Conservation (phyloP, 1,140 invertebrate genomes). For the Globodera rostochiensis region DNA sequence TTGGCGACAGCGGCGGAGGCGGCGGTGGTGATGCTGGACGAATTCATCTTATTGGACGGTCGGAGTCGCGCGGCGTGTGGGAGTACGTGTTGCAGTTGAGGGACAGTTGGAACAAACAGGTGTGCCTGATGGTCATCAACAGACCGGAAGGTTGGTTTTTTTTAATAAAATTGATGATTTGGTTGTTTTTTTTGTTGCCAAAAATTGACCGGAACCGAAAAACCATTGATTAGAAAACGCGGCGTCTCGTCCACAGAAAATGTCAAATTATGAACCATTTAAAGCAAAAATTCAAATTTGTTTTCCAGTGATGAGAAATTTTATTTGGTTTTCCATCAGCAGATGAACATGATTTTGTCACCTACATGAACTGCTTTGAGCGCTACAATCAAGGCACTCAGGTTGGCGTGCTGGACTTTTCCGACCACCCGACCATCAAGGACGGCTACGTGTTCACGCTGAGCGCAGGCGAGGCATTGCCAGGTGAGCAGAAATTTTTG, state of each 20-base stretch:
- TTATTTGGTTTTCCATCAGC: background rate
- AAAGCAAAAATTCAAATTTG: background rate
- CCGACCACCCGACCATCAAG: constrained; percentile 8
- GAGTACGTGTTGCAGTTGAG: constrained; percentile 4
- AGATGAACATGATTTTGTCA: constrained; percentile 1
- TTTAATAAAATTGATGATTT: background rate
- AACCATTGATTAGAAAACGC: background rate
- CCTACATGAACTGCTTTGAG: constrained; percentile 4
- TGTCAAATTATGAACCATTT: background rate
- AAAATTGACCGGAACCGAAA: background rate
- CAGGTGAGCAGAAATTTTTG: constrained; percentile 2
- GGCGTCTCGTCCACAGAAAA: too few relatives aligned
- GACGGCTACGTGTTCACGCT: constrained; percentile 29
- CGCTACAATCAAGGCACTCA: constrained; percentile 4
- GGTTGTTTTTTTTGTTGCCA: background rate
- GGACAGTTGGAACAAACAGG: constrained; percentile 19
- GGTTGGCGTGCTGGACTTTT: constrained; percentile 19
- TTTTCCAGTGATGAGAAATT: background rate
- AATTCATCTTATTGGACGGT: constrained; percentile 6
- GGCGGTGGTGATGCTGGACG: background rate
- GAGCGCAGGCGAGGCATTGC: constrained; percentile 5
- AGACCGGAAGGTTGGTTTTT: background rate
- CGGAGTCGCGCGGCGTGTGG: constrained; percentile 23
- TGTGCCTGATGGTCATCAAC: constrained; percentile 17
- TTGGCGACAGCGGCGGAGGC: background rate